Percentiles rank a stretch among this genome's conserved stretches.
Evolutionary conservation across 2,113 vertebrate genomes (phyloP).

Genomic region (Cettia cetti): DNA sequence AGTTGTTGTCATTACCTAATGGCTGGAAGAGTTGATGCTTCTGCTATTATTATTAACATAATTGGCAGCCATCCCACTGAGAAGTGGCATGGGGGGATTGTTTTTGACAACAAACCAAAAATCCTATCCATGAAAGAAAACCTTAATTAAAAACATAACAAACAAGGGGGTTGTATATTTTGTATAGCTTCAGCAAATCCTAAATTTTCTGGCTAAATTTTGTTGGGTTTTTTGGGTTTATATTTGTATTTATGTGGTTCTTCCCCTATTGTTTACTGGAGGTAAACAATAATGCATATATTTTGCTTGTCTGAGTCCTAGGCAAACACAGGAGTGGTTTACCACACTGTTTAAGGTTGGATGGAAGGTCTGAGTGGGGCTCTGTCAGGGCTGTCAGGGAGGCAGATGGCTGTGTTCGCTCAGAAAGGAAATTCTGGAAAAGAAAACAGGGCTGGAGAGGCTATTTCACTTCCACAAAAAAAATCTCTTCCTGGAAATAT

Average conservation of each 20-base stretch:
- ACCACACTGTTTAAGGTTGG: conserved; percentile 71
- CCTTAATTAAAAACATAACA: neutral
- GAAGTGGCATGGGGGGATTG: neutral
- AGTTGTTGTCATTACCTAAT: neutral
- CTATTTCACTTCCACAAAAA: neutral
- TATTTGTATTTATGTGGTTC: neutral
- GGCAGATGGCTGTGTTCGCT: conserved; percentile 62
- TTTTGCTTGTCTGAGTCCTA: conserved; percentile 31
- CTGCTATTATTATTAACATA: neutral
- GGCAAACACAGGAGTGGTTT: conserved; percentile 72
- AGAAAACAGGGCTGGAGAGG: neutral
- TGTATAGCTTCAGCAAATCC: neutral
- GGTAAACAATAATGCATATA: neutral
- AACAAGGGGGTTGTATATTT: neutral
- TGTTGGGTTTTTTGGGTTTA: neutral
- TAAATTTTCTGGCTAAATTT: neutral
- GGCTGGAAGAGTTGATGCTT: neutral
- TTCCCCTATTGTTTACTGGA: neutral
- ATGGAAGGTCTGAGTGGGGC: conserved; percentile 49
- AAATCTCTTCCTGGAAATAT: neutral
- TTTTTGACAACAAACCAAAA: neutral
- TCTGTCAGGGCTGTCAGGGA: conserved; percentile 52
- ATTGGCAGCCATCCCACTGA: neutral
- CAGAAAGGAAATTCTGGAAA: conserved; percentile 41
- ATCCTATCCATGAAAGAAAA: neutral